Evolutionary conservation across 2,113 vertebrate genomes (phyloP).

Genomic region (Pygoscelis antarcticus): DNA sequence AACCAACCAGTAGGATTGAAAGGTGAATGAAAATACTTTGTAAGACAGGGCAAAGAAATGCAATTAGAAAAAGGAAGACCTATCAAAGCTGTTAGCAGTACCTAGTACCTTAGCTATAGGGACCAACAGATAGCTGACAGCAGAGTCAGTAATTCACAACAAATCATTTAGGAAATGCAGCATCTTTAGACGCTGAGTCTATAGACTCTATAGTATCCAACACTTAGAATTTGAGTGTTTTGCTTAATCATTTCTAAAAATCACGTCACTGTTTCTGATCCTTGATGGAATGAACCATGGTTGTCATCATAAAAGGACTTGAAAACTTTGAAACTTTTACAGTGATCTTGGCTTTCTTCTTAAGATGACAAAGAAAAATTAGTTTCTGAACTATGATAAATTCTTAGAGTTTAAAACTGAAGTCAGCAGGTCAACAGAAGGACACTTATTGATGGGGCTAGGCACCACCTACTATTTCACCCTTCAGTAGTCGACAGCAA

Average conservation of each 20-base stretch:
- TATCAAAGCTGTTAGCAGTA: background rate
- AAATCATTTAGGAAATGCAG: background rate
- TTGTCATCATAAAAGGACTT: background rate
- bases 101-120: background rate
- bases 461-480: background rate
- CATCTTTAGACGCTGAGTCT: background rate
- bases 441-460: background rate
- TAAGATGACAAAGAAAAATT: background rate
- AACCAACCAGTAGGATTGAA: conserved; percentile 4
- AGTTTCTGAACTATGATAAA: background rate
- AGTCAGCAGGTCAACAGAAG: background rate
- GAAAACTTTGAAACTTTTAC: background rate
- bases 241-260: background rate
- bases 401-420: background rate
- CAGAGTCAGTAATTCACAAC: background rate
- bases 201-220: background rate
- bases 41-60: background rate
- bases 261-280: background rate
- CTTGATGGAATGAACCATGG: background rate
- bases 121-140: background rate
- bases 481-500: background rate
- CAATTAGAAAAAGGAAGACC: background rate
- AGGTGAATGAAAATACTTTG: conserved; percentile 14
- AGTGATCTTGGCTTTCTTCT: background rate
- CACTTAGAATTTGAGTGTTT: background rate